Evolutionary conservation across 2,888 invertebrate species (phyloP).

Genomic region (Chrysolina oricalcia): DNA sequence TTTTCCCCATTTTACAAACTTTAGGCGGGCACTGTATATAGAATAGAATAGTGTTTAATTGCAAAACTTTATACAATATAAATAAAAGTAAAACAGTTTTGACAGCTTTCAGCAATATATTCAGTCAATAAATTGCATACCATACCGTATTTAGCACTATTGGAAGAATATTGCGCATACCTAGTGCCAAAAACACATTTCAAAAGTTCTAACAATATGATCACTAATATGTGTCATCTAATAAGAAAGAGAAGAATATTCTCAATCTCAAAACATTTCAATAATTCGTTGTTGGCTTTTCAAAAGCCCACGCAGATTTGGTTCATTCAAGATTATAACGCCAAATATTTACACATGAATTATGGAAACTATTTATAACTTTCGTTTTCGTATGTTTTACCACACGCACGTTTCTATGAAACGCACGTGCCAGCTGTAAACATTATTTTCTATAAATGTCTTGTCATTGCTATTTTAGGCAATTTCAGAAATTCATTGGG

Average conservation of each 20-base stretch:
- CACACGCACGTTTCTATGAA: constrained; percentile 30
- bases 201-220: too few relatives aligned
- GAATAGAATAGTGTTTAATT: too few relatives aligned
- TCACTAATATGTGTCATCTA: too few relatives aligned
- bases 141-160: too few relatives aligned
- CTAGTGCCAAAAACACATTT: too few relatives aligned
- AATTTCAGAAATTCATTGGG: not conserved
- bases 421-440: constrained; percentile 28
- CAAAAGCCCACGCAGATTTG: not conserved
- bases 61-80: too few relatives aligned
- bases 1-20: too few relatives aligned
- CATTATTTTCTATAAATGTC: constrained; percentile 16
- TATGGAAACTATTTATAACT: constrained; percentile 18
- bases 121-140: too few relatives aligned
- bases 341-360: constrained; percentile 20
- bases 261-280: not conserved
- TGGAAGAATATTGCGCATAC: too few relatives aligned
- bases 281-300: not conserved
- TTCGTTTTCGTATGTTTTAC: constrained; percentile 24
- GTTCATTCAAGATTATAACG: constrained; percentile 17
- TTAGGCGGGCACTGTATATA: too few relatives aligned
- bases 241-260: not conserved
- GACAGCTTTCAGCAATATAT: too few relatives aligned
- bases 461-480: constrained; percentile 7
- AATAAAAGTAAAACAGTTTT: too few relatives aligned